Evolutionary conservation across 2,797 vertebrate genomes (phyloP), one percentile per base, ranked within the genome.

Genomic region (Apogon hyalosoma): DNA sequence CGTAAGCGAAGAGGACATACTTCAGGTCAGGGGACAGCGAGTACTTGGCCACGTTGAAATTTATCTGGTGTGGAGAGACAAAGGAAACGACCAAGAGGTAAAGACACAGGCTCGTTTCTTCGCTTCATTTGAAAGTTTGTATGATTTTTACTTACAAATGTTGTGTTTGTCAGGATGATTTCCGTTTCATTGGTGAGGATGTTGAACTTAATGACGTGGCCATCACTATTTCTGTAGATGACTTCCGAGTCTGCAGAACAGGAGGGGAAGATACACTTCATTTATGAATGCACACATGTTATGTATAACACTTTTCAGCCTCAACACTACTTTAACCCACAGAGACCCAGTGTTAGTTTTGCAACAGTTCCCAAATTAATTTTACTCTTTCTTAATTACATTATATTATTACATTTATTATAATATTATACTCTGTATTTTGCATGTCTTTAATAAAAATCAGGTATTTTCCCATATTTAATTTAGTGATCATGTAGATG

Each of bases 1-100:
- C 96, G 62, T 99, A 98, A 0, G 96, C 96, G 55, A 99, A 96
- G 71, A 99, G 97, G 49, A 98, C 97, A 10, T 95, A 98, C 82
- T 94, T 96, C 87, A 98, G 88, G 85, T 98, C 98, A n/a, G 98
- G 96, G 38, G 97, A 98, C 63, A 98, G 89, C 0, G 95, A 96
- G 74, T 97, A 95, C 83, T 95, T 97, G 55, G 95, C 96, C 79
- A 97, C 97, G 87, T 97, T 98, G 90, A 98, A 98, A 43, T 96
- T 96, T 70, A 96, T 93, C 98, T 99, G 68, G 11, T 43, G 38
- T 56, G 64, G 31, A 8, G 9, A 57, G 41, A 57, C 3, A 15
- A 14, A 42, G 14, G 41, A 42, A 42, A 42, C 14, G 41, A 48
- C 46, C 2, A 62, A 69, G 40, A 1, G 48, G 6, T 33, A 49